Evolutionary conservation across 2,888 invertebrate species (phyloP).

Genomic region (Digitonthophagus gazella): DNA sequence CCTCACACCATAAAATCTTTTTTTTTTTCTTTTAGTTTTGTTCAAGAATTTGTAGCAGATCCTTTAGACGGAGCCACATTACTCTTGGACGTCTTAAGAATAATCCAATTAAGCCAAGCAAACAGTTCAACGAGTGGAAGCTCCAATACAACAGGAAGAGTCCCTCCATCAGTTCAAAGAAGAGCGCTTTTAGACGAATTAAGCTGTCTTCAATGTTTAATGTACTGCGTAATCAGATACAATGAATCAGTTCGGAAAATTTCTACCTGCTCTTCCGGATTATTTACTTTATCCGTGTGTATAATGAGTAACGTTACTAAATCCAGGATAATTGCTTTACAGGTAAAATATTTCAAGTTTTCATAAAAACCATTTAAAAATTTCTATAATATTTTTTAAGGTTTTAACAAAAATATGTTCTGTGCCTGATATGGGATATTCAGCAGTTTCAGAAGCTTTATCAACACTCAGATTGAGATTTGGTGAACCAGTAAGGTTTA

Average conservation of each 20-base stretch:
- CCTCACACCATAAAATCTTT: too few relatives aligned
- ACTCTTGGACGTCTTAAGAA: constrained; percentile 79
- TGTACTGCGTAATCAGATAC: constrained; percentile 75
- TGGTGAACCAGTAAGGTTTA: constrained; percentile 90
- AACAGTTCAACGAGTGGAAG: constrained; percentile 48
- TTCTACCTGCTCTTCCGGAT: constrained; percentile 74
- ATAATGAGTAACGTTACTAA: constrained; percentile 87
- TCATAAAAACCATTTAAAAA: not conserved
- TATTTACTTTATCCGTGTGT: constrained; percentile 81
- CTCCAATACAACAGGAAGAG: constrained; percentile 50
- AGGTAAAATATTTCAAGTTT: constrained; percentile 57
- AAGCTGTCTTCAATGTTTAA: constrained; percentile 85
- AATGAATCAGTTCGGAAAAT: constrained; percentile 76
- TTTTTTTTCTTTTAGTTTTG: constrained; percentile 80
- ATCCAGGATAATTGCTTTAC: constrained; percentile 79
- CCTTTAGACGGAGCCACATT: constrained; percentile 85
- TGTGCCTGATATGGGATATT: constrained; percentile 71
- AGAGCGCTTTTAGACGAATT: constrained; percentile 82
- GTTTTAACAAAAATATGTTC: constrained; percentile 82
- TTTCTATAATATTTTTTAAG: constrained; percentile 51
- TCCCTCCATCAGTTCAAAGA: constrained; percentile 68
- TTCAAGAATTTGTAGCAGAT: constrained; percentile 87
- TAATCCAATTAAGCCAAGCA: constrained; percentile 79
- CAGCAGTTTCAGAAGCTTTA: constrained; percentile 85
- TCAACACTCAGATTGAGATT: constrained; percentile 83